phyloP scores from a whole-genome alignment of 2,113 vertebrate species.

The Dinomys branickii region DNA sequence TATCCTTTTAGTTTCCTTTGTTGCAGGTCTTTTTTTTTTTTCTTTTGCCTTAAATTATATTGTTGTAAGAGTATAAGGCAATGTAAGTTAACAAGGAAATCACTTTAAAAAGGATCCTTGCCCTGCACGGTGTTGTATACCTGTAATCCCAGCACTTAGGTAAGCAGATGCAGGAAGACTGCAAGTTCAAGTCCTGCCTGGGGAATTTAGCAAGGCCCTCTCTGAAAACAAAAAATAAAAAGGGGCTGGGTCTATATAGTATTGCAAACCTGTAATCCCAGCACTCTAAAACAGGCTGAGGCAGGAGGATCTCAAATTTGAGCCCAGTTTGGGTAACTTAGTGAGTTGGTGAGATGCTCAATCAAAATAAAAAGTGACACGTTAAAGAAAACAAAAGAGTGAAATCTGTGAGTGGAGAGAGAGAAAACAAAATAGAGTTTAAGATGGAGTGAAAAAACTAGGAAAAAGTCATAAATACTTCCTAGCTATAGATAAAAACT shows the following conservation, averaged over 20 bases:
- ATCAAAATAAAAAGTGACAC: neutral
- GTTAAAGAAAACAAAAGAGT: neutral
- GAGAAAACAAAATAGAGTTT: neutral
- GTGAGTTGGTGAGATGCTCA: neutral
- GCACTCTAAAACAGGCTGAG: neutral
- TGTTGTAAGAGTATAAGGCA: neutral
- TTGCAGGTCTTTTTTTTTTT: neutral
- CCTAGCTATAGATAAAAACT: neutral
- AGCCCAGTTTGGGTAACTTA: neutral
- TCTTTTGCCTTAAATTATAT: constrained; percentile 23
- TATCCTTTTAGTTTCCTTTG: neutral
- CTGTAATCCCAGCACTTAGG: neutral
- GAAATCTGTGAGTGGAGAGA: neutral
- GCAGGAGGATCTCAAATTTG: neutral
- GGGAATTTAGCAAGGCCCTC: neutral
- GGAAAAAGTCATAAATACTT: neutral
- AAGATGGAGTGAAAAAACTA: constrained; percentile 1
- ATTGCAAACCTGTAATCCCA: neutral
- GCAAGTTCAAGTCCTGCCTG: neutral
- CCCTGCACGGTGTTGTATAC: neutral
- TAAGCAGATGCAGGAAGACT: neutral
- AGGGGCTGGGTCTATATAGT: neutral
- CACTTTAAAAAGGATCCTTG: neutral
- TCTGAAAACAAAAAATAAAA: neutral
- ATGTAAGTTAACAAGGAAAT: constrained; percentile 11